Conservation (phyloP, 2,113 vertebrate species). For the Erpornis zantholeuca region DNA sequence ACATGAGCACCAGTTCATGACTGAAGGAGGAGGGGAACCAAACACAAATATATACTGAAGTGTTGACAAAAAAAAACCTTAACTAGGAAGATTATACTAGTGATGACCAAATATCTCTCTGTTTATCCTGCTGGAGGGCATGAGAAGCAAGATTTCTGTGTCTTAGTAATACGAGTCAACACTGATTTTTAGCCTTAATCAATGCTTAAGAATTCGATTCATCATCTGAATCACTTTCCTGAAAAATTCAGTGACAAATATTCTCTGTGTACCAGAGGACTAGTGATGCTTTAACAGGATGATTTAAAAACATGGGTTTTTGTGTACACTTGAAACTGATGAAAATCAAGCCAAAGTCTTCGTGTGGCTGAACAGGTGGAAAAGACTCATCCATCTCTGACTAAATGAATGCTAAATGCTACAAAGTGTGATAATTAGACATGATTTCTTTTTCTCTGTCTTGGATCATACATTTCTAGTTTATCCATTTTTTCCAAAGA, state of each 20-base stretch:
- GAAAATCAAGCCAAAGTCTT: background rate
- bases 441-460: background rate
- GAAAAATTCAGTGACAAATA: background rate
- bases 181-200: background rate
- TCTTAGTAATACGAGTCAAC: background rate
- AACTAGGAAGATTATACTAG: background rate
- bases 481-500: background rate
- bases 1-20: background rate
- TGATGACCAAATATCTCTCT: background rate
- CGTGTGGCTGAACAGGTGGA: background rate
- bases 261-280: background rate
- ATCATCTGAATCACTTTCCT: background rate
- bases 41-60: background rate
- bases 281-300: background rate
- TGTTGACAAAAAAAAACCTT: background rate
- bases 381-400: background rate
- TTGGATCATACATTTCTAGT: background rate
- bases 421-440: background rate
- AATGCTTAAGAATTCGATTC: background rate
- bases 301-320: background rate
- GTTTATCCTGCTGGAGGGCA: background rate
- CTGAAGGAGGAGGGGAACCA: background rate
- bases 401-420: background rate
- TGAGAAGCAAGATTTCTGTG: background rate
- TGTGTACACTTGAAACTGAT: background rate